Evolutionary conservation across 2,888 invertebrate species (phyloP), one percentile per base, ranked within the genome.

Genomic region (Drosophila prolongata): DNA sequence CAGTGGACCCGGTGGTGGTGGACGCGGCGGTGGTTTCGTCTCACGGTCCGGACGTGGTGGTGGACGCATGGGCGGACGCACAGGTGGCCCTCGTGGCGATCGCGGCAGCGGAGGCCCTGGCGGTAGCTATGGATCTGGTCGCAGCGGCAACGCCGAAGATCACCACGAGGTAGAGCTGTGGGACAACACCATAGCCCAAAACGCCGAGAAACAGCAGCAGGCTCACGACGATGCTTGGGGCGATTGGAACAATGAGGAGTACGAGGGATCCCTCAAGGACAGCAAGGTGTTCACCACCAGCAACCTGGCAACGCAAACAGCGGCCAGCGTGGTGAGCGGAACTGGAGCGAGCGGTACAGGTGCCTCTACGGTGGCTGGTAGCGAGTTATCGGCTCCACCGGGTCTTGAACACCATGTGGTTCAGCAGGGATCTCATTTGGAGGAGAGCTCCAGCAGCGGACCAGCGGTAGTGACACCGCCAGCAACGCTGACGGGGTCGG

Each of bases 191-290:
- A 91, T 92, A 67, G 92, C 92, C 34, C 91, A 92, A 53, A 92
- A 91, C 72, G 91, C 91, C 3, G 92, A 92, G 16, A 92, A 92
- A 70, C 92, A 91, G 64, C 91, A 90, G 69, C 90, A 90, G 72
- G 78, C 88, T 61, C 90, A 90, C 43, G 91, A 91, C 61, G 94
- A 94, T 84, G 93, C 93, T 40, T 94, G 94, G 94, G 93, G 93
- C 61, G 96, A 96, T 92, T 97, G 96, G 97, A 97, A 96, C 93
- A 96, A 95, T 90, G 98, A 98, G 92, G 98, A 98, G 91, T 98
- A 98, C 94, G 97, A 97, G 43, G 98, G 98, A 58, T 98, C 97
- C 80, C 94, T 98, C 71, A 96, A 97, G 76, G 98, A 98, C 91
- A 97, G 97, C 52, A 98, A 98, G 94, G 98, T 98, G 65, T 97